Evolutionary conservation across 2,113 vertebrate species (phyloP), one percentile per base, ranked within the genome.

Genomic region (Numenius arquata): DNA sequence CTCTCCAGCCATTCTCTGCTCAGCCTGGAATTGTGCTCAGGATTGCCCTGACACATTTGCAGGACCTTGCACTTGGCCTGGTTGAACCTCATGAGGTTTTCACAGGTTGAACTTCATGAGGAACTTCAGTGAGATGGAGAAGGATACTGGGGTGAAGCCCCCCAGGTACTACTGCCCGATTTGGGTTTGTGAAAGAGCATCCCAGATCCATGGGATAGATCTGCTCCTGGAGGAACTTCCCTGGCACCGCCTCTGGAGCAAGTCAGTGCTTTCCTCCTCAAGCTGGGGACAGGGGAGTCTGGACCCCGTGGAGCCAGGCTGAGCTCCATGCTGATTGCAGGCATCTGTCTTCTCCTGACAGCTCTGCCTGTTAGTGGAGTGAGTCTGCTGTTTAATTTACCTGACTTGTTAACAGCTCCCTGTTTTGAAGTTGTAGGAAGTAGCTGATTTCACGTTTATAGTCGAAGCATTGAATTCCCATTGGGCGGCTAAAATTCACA

Each of bases 301-400:
- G 71, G 92, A 81, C 83, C 83, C 74, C 1, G 17, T 5, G 6
- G 82, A 92, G 90, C 53, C 0, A 2, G 75, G 63, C 93, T 86
- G 91, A 92, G 78, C 95, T 94, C 95, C 77, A 55, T 1, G 9
- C 94, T 98, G 97, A 98, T 97, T 97, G 96, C 96, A 92, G 34
- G 55, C 97, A 98, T 98, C 97, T 92, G 88, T 98, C 98, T 98
- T 97, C 82, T 91, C n/a, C 96, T 98, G 98, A 97, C 98, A 98
- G 97, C 93, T 95, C 91, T 90, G 88, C 96, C 96, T 97, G 95
- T 97, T 96, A 97, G 96, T 88, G 92, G 94, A 97, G 93, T 41
- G 96, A 97, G 89, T 92, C 95, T 83, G 95, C 93, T 96, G 95
- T 97, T 98, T 98, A 97, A 98, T 98, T 98, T 97, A 97, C 97